Conservation (phyloP, 2,113 vertebrate genomes). For the Chauna torquata region DNA sequence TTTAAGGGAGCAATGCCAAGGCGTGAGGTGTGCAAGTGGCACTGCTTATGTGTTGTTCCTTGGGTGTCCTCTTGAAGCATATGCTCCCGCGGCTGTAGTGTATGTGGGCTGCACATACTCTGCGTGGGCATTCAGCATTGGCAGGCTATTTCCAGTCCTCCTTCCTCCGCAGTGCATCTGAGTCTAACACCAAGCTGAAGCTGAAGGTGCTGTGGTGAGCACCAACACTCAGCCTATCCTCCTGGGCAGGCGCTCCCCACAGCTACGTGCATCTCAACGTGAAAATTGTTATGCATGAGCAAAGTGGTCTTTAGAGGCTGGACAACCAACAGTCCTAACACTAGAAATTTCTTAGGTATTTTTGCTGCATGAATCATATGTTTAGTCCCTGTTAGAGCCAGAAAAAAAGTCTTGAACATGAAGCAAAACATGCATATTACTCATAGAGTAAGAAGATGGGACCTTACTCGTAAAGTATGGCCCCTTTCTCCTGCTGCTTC, state of each 20-base stretch:
- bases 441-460: not conserved
- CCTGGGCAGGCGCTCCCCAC: not conserved
- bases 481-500: not conserved
- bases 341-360: not conserved
- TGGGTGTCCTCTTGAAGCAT: not conserved
- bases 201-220: not conserved
- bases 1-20: not conserved
- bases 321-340: not conserved
- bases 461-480: not conserved
- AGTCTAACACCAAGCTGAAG: not conserved
- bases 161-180: not conserved
- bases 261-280: fast-evolving
- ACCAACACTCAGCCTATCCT: not conserved
- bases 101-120: not conserved
- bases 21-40: not conserved
- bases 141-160: not conserved
- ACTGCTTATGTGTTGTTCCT: not conserved
- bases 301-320: not conserved
- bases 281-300: not conserved
- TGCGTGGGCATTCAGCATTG: fast-evolving
- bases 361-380: not conserved
- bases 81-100: not conserved
- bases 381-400: not conserved
- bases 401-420: not conserved
- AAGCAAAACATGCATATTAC: not conserved